Conservation (phyloP, 2,113 vertebrate species). For the Brachyhypopomus occidentalis region DNA sequence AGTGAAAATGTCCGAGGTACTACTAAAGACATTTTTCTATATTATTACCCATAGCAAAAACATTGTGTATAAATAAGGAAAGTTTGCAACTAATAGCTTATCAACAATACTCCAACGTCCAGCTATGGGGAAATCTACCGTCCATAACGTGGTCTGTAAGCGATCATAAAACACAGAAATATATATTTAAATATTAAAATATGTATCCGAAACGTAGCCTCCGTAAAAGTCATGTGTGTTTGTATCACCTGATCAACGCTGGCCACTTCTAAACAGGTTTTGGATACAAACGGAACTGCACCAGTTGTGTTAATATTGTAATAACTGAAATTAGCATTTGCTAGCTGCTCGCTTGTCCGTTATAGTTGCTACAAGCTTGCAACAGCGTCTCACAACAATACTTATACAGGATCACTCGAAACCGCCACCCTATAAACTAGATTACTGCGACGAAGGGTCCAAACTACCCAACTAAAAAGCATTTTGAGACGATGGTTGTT, state of each 20-base stretch:
- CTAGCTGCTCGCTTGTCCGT: background rate
- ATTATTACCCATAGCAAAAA: background rate
- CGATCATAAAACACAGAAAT: background rate
- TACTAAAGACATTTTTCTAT: no score
- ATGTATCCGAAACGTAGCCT: background rate
- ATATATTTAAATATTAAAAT: background rate
- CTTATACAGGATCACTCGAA: background rate
- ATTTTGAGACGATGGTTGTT: background rate
- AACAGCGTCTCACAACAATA: background rate
- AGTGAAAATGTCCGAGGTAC: background rate
- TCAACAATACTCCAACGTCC: constrained; percentile 1
- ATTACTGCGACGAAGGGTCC: background rate
- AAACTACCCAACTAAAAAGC: fast-evolving
- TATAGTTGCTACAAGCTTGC: background rate
- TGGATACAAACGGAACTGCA: background rate
- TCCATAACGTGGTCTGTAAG: background rate
- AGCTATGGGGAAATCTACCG: background rate
- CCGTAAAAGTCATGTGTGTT: background rate
- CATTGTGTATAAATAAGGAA: background rate
- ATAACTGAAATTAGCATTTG: constrained; percentile 19
- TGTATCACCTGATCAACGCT: background rate
- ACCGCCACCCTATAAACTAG: background rate
- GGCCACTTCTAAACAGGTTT: background rate
- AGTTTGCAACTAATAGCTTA: background rate
- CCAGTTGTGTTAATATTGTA: background rate